Evolutionary conservation across 2,888 invertebrate species (phyloP).

Genomic region (Lepidochitona cinerea): DNA sequence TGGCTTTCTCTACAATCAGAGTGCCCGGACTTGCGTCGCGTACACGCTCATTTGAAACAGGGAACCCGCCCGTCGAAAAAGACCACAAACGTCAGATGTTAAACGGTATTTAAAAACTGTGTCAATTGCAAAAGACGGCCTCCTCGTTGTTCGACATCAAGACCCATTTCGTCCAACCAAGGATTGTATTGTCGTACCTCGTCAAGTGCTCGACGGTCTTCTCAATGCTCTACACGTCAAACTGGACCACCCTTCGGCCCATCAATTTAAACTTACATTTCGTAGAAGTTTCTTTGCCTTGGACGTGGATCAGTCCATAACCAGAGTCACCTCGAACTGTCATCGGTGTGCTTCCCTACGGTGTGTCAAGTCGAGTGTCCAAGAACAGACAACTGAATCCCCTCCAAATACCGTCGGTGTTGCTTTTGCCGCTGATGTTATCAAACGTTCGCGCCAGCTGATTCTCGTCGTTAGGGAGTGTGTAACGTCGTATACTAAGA

Average conservation of each 20-base stretch:
- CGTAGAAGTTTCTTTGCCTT: too few species aligned
- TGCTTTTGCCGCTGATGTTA: conserved; percentile 42
- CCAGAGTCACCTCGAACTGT: conserved; percentile 22
- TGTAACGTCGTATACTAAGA: conserved; percentile 28
- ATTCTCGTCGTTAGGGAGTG: conserved; percentile 28
- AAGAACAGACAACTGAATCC: conserved; percentile 30
- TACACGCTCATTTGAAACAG: conserved; percentile 28
- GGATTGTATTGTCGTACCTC: too few species aligned
- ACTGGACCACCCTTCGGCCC: too few species aligned
- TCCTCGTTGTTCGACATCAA: too few species aligned
- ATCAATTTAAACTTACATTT: too few species aligned
- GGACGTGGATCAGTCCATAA: too few species aligned
- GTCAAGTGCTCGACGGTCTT: too few species aligned
- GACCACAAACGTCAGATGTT: conserved; percentile 22
- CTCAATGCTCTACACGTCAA: too few species aligned
- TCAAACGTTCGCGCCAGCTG: conserved; percentile 33
- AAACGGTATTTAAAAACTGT: too few species aligned
- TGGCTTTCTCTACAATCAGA: conserved; percentile 29
- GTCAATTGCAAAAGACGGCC: too few species aligned
- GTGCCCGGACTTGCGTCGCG: too few species aligned
- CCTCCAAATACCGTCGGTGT: conserved; percentile 32
- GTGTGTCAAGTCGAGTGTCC: conserved; percentile 19
- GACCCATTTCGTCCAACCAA: too few species aligned
- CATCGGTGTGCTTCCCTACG: conserved; percentile 36
- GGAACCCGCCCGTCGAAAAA: conserved; percentile 35